Conservation (phyloP, 1,140 invertebrate genomes). For the Heliothis subflexa region DNA sequence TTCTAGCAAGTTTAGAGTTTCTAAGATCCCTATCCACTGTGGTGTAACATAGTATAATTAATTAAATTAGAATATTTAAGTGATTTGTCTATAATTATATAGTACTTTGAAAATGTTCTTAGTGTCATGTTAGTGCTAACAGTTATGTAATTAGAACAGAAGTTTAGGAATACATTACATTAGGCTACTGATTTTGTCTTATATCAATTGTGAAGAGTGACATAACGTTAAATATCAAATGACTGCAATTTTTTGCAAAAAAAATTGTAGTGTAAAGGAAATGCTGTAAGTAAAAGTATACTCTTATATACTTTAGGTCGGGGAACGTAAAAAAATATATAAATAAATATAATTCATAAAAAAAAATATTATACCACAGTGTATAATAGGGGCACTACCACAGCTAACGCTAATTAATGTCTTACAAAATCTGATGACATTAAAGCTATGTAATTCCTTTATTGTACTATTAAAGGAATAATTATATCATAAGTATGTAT, state of each 20-base stretch:
- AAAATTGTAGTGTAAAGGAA: too few species aligned
- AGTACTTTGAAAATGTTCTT: too few species aligned
- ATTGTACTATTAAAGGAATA: slow-evolving; percentile 61
- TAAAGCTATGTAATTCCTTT: slow-evolving; percentile 61
- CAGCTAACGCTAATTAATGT: slow-evolving; percentile 46
- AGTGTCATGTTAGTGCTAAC: too few species aligned
- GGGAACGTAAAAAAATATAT: too few species aligned
- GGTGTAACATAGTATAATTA: neutral
- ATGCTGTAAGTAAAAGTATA: neutral
- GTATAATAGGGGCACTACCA: neutral
- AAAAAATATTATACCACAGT: slow-evolving; percentile 21
- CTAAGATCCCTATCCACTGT: slow-evolving; percentile 17
- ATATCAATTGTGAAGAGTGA: too few species aligned
- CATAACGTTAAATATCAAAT: too few species aligned
- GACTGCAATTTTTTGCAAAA: too few species aligned
- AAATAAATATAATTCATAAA: too few species aligned
- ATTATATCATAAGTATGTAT: slow-evolving; percentile 57
- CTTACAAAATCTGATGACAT: slow-evolving; percentile 46
- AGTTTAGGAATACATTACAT: too few species aligned
- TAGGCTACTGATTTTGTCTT: too few species aligned
- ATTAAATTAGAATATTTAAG: neutral
- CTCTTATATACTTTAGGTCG: too few species aligned
- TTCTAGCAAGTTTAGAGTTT: slow-evolving; percentile 33
- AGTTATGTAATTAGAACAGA: too few species aligned
- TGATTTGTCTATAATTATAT: neutral